Percentiles rank a stretch among this genome's conserved stretches.
Evolutionary conservation across 37 sponge, comb jelly and placozoan species (phyloP).

Genomic region (Corticium candelabrum): DNA sequence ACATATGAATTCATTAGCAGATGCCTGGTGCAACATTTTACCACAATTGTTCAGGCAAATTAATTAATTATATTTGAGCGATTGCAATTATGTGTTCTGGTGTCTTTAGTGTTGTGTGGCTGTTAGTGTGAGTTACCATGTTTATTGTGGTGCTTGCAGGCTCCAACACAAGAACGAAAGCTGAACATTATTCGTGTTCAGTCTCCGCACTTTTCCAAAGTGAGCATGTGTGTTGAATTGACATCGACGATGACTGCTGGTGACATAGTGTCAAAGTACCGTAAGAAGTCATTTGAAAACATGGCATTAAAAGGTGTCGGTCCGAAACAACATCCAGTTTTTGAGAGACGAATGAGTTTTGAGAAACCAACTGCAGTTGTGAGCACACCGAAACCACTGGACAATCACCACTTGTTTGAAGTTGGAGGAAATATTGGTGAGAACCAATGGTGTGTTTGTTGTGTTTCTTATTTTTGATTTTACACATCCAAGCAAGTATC

Average conservation of each 20-base stretch:
- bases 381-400: neutral
- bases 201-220: constrained; percentile 54
- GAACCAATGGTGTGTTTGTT: neutral
- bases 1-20: too few species aligned
- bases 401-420: constrained; percentile 54
- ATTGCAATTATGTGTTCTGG: too few species aligned
- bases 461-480: neutral
- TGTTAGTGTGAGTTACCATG: too few species aligned
- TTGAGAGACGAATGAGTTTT: constrained; percentile 18
- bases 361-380: neutral
- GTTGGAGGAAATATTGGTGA: constrained; percentile 79
- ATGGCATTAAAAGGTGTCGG: constrained; percentile 11
- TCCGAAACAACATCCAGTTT: constrained; percentile 1
- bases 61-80: too few species aligned
- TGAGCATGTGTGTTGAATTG: constrained; percentile 52
- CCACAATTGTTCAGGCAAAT: too few species aligned
- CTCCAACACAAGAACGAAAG: neutral
- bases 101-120: too few species aligned
- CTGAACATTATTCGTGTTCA: constrained; percentile 49
- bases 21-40: too few species aligned
- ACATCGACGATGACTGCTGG: constrained; percentile 42
- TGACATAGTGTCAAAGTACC: constrained; percentile 46
- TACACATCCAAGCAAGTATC: neutral
- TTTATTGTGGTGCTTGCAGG: too few species aligned
- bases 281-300: constrained; percentile 44